Percentiles rank a stretch among this genome's conserved stretches.
Evolutionary conservation across 2,797 vertebrate species (phyloP).

Genomic region (Cephalopachus bancanus): DNA sequence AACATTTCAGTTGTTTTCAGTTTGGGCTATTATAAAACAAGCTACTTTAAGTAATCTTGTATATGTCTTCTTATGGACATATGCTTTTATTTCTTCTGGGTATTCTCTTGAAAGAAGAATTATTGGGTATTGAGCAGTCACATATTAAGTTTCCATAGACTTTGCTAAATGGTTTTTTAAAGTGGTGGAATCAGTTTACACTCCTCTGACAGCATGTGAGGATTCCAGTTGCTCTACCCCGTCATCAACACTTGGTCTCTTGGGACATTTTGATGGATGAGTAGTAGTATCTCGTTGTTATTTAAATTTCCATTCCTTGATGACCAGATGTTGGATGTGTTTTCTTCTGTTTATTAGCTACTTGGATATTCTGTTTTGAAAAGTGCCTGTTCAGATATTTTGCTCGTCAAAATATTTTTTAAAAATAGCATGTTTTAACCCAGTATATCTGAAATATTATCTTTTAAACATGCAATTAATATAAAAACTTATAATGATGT

Average conservation of each 20-base stretch:
- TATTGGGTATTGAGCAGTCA: background rate
- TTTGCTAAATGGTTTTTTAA: background rate
- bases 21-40: background rate
- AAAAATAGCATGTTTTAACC: background rate
- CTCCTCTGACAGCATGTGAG: fast-evolving
- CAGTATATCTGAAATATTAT: background rate
- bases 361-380: background rate
- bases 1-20: background rate
- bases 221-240: background rate
- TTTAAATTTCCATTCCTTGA: background rate
- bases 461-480: background rate
- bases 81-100: background rate
- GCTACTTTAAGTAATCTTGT: background rate
- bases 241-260: background rate
- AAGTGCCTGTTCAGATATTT: background rate
- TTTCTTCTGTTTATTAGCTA: background rate
- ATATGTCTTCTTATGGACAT: background rate
- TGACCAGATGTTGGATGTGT: background rate
- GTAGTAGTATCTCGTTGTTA: background rate
- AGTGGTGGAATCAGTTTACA: background rate
- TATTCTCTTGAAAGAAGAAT: background rate
- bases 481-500: background rate
- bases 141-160: background rate
- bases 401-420: background rate
- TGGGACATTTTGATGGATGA: too few species aligned